Percentiles rank a stretch among this genome's conserved stretches.
These are phyloP conservation scores for Bufo bufo DNA, from an alignment of 2,113 vertebrate species.

Conservation along the genomic window DNA sequence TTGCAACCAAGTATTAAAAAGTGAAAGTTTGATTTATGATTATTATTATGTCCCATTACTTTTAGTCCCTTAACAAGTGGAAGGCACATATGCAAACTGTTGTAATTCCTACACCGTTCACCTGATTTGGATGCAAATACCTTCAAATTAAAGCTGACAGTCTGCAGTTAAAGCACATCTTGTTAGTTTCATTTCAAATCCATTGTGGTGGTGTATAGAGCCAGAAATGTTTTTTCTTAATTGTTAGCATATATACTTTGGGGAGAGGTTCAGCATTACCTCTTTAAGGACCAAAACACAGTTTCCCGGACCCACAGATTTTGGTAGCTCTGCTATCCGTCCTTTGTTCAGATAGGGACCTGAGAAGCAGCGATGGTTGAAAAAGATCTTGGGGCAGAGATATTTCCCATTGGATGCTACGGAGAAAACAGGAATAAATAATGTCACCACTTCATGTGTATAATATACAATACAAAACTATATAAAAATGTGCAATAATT, in stretches of 20 bases:
- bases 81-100: too few species aligned
- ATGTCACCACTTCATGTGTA: neutral
- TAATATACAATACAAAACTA: neutral
- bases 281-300: slow-evolving; percentile 95
- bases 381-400: slow-evolving; percentile 97
- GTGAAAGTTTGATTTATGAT: too few species aligned
- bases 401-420: slow-evolving; percentile 88
- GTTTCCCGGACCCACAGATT: slow-evolving; percentile 94
- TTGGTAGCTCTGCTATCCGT: slow-evolving; percentile 95
- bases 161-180: too few species aligned
- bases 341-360: slow-evolving; percentile 98
- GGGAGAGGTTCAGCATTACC: slow-evolving; percentile 71
- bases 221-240: neutral
- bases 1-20: too few species aligned
- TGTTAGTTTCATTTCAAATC: too few species aligned
- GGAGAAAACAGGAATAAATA: neutral
- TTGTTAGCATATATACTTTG: neutral
- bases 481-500: neutral
- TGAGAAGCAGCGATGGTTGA: slow-evolving; percentile 98
- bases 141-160: too few species aligned
- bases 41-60: too few species aligned
- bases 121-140: too few species aligned
- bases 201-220: neutral
- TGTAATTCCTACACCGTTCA: too few species aligned
- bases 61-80: too few species aligned